These are phyloP conservation scores for Trissolcus brochymenae DNA, from an alignment of 2,888 invertebrate species.

Conservation along the genomic window DNA sequence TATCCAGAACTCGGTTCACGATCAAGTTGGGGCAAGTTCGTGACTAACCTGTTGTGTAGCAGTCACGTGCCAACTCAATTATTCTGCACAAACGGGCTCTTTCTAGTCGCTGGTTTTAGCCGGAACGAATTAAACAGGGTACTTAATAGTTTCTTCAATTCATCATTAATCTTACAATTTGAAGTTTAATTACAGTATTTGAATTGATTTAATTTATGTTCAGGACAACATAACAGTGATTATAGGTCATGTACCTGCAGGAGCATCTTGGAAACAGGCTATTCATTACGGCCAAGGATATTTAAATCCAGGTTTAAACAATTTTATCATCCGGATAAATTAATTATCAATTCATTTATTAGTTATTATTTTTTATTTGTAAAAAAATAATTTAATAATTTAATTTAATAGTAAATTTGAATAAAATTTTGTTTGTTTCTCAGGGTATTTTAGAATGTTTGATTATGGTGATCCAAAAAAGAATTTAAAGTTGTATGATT, in stretches of 20 bases:
- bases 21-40: slow-evolving; percentile 70
- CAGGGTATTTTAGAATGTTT: slow-evolving; percentile 68
- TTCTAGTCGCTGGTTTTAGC: slow-evolving; percentile 67
- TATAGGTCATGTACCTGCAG: slow-evolving; percentile 70
- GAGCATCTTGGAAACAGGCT: slow-evolving; percentile 72
- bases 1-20: slow-evolving; percentile 71
- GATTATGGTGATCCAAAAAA: slow-evolving; percentile 67
- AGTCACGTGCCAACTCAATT: slow-evolving; percentile 65
- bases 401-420: no score
- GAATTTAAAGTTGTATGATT: slow-evolving; percentile 67
- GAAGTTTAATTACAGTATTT: not conserved
- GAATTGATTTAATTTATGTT: not conserved
- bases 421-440: not conserved
- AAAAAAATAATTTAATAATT: no score
- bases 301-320: slow-evolving; percentile 66
- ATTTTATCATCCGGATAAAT: not conserved
- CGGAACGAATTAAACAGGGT: slow-evolving; percentile 64
- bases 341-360: not conserved
- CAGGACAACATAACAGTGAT: slow-evolving; percentile 70
- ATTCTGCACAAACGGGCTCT: slow-evolving; percentile 69
- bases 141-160: not conserved
- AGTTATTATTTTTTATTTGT: slow-evolving; percentile 8
- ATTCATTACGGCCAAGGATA: slow-evolving; percentile 73
- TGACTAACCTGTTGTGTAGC: slow-evolving; percentile 69
- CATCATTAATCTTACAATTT: not conserved